Percentiles rank a stretch among this genome's conserved stretches.
Conservation (phyloP, 2,888 invertebrate genomes). For the Alitta virens region DNA sequence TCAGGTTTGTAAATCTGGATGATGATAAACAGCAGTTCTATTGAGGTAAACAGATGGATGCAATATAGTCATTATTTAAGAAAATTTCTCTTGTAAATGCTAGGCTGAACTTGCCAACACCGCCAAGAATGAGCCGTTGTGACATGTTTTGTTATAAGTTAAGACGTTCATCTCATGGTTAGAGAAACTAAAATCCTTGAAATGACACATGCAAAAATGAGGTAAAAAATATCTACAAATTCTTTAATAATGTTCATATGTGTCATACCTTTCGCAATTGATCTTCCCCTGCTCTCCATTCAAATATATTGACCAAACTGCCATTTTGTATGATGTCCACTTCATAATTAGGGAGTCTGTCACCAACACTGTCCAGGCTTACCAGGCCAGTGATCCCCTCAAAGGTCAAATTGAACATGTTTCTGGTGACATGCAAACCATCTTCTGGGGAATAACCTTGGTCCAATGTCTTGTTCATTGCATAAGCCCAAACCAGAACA, state of each 20-base stretch:
- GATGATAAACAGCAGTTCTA: too few species aligned
- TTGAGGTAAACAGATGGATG: too few species aligned
- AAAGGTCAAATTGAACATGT: neutral
- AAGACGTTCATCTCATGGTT: too few species aligned
- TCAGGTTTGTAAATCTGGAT: neutral
- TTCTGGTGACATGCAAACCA: neutral
- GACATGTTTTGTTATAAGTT: too few species aligned
- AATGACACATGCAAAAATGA: too few species aligned
- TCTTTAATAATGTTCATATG: too few species aligned
- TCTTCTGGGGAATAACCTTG: neutral
- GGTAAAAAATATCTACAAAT: too few species aligned
- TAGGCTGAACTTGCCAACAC: too few species aligned
- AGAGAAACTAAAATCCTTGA: too few species aligned
- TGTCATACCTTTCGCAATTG: neutral
- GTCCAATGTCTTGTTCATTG: neutral
- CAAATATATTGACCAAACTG: neutral
- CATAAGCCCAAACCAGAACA: neutral
- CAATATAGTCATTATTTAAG: too few species aligned
- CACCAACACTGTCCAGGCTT: neutral
- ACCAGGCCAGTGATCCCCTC: neutral
- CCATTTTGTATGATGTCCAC: neutral
- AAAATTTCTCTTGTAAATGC: too few species aligned
- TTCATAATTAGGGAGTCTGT: neutral
- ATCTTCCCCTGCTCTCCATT: neutral
- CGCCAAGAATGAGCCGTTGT: too few species aligned